Evolutionary conservation across 2,888 invertebrate species (phyloP).

Genomic region (Nephrotoma flavescens): DNA sequence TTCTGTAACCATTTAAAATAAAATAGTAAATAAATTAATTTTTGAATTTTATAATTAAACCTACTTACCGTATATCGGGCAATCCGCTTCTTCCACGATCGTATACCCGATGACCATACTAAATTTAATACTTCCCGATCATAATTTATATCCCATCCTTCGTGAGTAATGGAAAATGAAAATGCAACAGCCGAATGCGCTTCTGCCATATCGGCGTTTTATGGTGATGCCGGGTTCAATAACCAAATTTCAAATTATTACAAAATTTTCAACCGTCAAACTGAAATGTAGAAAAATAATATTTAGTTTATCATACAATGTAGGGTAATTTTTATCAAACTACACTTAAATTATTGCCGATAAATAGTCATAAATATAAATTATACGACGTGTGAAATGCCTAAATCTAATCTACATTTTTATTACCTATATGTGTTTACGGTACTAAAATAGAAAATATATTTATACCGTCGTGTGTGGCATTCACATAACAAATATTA

Average conservation of each 20-base stretch:
- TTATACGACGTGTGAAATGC: background rate
- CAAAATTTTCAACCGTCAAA: background rate
- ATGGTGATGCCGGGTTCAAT: background rate
- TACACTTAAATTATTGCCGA: background rate
- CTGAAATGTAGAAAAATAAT: background rate
- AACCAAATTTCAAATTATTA: background rate
- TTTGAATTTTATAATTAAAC: background rate
- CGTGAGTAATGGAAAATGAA: constrained; percentile 93
- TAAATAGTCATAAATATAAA: no score
- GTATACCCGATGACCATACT: constrained; percentile 85
- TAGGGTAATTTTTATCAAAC: background rate
- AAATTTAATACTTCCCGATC: constrained; percentile 91
- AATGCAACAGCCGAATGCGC: constrained; percentile 97
- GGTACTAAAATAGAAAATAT: background rate
- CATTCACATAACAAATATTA: background rate
- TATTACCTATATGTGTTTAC: background rate
- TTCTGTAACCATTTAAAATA: constrained; percentile 49
- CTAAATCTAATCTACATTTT: background rate
- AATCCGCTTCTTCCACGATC: constrained; percentile 90
- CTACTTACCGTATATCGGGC: constrained; percentile 74
- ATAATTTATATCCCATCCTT: constrained; percentile 96
- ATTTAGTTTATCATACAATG: no score
- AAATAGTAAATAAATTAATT: background rate
- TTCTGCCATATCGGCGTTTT: constrained; percentile 67
- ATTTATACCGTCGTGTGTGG: background rate